Base-by-base conservation (phyloP, 2,888 invertebrate species). In the Eupithecia exiguata region DNA sequence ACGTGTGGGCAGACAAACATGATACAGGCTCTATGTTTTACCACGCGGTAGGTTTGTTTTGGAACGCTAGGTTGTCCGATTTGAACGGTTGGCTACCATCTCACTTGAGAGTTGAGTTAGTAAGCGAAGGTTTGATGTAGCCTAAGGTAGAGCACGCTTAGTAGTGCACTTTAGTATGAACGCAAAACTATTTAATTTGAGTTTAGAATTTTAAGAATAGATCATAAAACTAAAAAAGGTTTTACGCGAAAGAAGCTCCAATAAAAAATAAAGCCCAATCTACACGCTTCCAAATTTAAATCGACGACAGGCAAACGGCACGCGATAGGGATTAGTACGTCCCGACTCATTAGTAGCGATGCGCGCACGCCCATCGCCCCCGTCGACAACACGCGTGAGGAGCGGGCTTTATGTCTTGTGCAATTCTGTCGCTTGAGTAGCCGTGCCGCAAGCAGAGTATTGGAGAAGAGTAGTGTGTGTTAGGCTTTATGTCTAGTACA, bases 311-410 rank as follows among this genome's bases (percentile, higher is more conserved):
- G 68, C 71, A 16, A 66, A 61, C 68, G 75, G 73, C 76, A 76
- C 76, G 76, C 76, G 76, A 69, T 71, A 40, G 69, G 76, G 76
- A 76, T 76, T 76, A 75, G 65, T 12, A 40, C 72, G 72, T 75
- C 79, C 68, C 74, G 70, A 74, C 78, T 81, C 79, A 79, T 82
- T 82, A 79, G 73, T 53, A n/a, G 35, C 82, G 78, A 83, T 82
- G 72, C 76, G 78, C 77, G 75, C 77, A 83, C 82, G 82, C 79
- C 75, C 72, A 68, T 82, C 77, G 78, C 80, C 25, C 78, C 77
- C 72, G 81, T 81, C 82, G 62, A 71, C 36, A 71, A 69, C 82
- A 82, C 79, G 78, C 77, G 77, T 69, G 58, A 25, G 58, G 53
- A 53, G n/a, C 53, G 53, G 53, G 25, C 58, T 58, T 58, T 58